Evolutionary conservation across 2,888 invertebrate genomes (phyloP).

Genomic region (Drosophila mercatorum): DNA sequence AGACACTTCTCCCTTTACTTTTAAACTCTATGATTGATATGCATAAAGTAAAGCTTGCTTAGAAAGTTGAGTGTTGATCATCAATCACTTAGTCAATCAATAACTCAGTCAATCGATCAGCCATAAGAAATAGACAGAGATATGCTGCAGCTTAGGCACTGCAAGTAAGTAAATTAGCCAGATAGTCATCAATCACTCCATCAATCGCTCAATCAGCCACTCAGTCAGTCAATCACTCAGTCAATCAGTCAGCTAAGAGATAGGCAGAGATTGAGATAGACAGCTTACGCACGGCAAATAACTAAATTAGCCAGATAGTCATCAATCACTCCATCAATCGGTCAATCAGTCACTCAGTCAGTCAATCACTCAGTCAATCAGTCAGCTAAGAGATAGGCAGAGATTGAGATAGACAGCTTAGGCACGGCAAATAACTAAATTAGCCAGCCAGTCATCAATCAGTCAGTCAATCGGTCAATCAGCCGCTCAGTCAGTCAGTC

Average conservation of each 20-base stretch:
- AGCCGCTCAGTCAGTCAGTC: not conserved
- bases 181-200: no score
- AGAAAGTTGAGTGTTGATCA: not conserved
- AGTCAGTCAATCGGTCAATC: not conserved
- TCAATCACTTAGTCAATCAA: not conserved
- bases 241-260: no score
- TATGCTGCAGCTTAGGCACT: no score
- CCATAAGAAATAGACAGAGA: no score
- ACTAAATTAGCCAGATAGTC: not conserved
- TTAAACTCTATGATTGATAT: not conserved
- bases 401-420: no score
- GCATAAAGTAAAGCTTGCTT: not conserved
- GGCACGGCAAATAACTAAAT: no score
- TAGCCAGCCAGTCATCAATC: not conserved
- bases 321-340: not conserved
- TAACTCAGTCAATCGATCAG: not conserved
- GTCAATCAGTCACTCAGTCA: not conserved
- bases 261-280: no score
- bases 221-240: no score
- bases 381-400: no score
- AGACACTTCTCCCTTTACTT: not conserved
- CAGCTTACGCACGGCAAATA: no score
- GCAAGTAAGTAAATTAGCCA: no score
- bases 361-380: not conserved
- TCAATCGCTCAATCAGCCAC: no score